Percentiles rank a stretch among this genome's conserved stretches.
phyloP scores from a whole-genome alignment of 2,113 vertebrate species.

The Chaetorhynchus papuensis region DNA sequence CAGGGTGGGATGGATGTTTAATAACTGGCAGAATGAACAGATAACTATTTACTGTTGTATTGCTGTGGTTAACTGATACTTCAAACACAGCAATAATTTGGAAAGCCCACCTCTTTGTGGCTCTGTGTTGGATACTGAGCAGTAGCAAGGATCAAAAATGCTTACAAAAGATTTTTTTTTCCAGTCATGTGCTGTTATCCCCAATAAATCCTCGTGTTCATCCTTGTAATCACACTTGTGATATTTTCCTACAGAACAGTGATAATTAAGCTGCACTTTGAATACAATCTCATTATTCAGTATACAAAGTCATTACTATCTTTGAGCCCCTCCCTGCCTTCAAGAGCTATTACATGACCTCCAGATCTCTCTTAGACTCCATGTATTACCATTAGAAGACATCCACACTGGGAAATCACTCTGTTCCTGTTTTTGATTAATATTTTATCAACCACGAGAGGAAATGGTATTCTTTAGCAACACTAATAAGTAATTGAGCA shows the following conservation, averaged over 20 bases:
- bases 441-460: slow-evolving; percentile 90
- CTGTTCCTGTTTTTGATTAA: slow-evolving; percentile 95
- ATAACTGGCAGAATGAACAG: not conserved
- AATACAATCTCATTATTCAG: slow-evolving; percentile 59
- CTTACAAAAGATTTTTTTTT: not conserved
- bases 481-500: slow-evolving; percentile 90
- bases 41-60: not conserved
- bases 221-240: not conserved
- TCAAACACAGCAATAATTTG: not conserved
- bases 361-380: slow-evolving; percentile 81
- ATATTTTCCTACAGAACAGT: not conserved
- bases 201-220: not conserved
- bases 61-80: not conserved
- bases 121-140: not conserved
- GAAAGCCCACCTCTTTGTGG: not conserved
- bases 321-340: slow-evolving; percentile 74
- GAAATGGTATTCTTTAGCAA: slow-evolving; percentile 91
- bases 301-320: slow-evolving; percentile 68
- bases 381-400: slow-evolving; percentile 87
- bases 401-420: slow-evolving; percentile 84
- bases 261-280: slow-evolving; percentile 11
- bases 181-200: not conserved
- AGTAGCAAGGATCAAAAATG: not conserved
- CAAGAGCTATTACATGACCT: slow-evolving; percentile 83
- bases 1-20: not conserved